Evolutionary conservation across 2,888 invertebrate genomes (phyloP), one percentile per base, ranked within the genome.

Genomic region (Cistogaster globosa): DNA sequence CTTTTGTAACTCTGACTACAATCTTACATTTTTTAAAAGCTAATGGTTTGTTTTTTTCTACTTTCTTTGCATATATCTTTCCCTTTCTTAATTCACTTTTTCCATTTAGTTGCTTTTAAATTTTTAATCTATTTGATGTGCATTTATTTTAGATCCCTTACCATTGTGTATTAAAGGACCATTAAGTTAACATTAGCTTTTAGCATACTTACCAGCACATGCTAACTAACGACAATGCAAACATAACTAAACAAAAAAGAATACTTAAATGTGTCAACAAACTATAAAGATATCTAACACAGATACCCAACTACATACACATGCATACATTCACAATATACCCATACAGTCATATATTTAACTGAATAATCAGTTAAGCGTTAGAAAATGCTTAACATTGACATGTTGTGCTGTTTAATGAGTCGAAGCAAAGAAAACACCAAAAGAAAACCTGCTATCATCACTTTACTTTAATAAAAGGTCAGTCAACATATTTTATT

Each of bases 201-300:
- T 42, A 42, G 42, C 42, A 42, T 42, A 12, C 12, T 42, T 12
- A 42, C 1, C 12, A 42, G 11, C 5, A 18, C 1, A 42, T 5
- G 18, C 32, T 12, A 12, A 16, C 32, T 12, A 12, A 16, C 18
- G n/a, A 20, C 0, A 55, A 18, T 42, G 38, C 32, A 72, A 80
- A 74, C 18, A 74, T 38, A 67, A 38, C 18, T 45, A 57, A 62
- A 32, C 36, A 51, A 38, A 16, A 48, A 76, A 42, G 12, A 11
- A 42, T 42, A 51, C 58, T 38, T 36, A 60, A 76, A 80, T 80
- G 75, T 84, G 71, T 80, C 80, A 84, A 84, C 76, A 84, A 84
- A 84, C 84, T 76, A 76, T 80, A 71, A 60, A 84, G 80, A 84
- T 84, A 71, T 76, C 80, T 84, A 84, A 80, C 74, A 76, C 53